Percentiles rank a stretch among this genome's conserved stretches.
Conservation (phyloP, 2,113 vertebrate genomes). For the Mionectes macconnelli region DNA sequence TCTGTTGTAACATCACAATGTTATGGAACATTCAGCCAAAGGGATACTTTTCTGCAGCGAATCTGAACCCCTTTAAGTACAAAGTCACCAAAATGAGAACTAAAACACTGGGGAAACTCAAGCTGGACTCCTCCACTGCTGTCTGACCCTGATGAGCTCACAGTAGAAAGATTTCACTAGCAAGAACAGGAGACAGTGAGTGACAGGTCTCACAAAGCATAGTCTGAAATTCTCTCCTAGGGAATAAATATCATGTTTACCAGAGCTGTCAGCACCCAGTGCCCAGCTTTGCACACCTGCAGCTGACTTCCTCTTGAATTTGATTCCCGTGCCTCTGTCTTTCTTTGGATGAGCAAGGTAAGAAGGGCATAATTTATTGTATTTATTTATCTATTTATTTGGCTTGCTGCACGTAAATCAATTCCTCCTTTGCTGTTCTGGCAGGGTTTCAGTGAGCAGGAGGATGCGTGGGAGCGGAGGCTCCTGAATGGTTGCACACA, state of each 20-base stretch:
- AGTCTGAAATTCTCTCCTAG: background rate
- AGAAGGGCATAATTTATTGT: background rate
- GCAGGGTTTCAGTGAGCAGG: constrained; percentile 3
- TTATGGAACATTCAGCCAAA: background rate
- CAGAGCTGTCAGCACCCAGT: constrained; percentile 1
- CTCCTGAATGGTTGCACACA: constrained; percentile 47
- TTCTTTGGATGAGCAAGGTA: background rate
- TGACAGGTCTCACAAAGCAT: constrained; percentile 24
- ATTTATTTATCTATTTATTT: background rate
- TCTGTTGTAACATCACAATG: background rate
- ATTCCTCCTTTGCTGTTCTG: background rate
- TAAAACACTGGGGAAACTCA: background rate
- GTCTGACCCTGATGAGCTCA: background rate
- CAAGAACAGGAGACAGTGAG: background rate
- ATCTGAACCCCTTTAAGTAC: background rate
- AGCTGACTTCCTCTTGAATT: background rate
- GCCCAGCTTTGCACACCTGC: constrained; percentile 12
- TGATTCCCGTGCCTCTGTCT: background rate
- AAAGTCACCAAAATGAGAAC: background rate
- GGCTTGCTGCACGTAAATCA: background rate
- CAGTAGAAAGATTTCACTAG: background rate
- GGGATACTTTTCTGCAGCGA: background rate
- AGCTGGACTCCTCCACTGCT: background rate
- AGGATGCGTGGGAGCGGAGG: constrained; percentile 40
- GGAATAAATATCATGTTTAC: constrained; percentile 32